Evolutionary conservation across 1,140 invertebrate species (phyloP).

Genomic region (Cephus cinctus): DNA sequence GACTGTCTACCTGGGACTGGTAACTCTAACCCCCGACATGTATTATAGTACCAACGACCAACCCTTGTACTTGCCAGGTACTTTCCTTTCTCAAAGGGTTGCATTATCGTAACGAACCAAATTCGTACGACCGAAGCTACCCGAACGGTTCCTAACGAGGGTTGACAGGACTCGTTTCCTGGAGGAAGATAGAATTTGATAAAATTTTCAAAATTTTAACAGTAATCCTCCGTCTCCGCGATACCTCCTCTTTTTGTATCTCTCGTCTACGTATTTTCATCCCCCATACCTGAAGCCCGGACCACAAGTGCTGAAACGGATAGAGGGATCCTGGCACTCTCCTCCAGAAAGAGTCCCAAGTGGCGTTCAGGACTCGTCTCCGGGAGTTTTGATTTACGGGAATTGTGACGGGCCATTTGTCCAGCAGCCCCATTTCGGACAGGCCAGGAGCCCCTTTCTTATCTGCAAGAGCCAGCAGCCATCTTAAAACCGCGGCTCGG

Average conservation of each 20-base stretch:
- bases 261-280: neutral
- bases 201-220: neutral
- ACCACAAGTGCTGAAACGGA: too few relatives aligned
- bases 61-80: slow-evolving; percentile 31
- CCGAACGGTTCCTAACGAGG: slow-evolving; percentile 24
- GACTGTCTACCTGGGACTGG: slow-evolving; percentile 45
- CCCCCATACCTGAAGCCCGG: too few relatives aligned
- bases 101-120: slow-evolving; percentile 28
- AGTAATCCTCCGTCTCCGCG: neutral
- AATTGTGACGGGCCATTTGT: slow-evolving; percentile 55
- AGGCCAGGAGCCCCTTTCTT: slow-evolving; percentile 35
- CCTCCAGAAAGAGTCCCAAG: too few relatives aligned
- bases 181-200: neutral
- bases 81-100: slow-evolving; percentile 38
- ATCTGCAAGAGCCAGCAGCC: slow-evolving; percentile 47
- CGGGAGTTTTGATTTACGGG: slow-evolving; percentile 53
- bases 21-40: slow-evolving; percentile 43
- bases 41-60: slow-evolving; percentile 23
- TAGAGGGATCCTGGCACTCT: too few relatives aligned
- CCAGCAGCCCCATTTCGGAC: slow-evolving; percentile 42
- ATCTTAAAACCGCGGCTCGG: slow-evolving; percentile 38
- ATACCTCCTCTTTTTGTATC: neutral
- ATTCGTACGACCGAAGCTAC: too few relatives aligned
- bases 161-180: neutral
- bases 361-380: slow-evolving; percentile 10